Evolutionary conservation across 2,888 invertebrate genomes (phyloP).

Genomic region (Leptinotarsa peninsularis): DNA sequence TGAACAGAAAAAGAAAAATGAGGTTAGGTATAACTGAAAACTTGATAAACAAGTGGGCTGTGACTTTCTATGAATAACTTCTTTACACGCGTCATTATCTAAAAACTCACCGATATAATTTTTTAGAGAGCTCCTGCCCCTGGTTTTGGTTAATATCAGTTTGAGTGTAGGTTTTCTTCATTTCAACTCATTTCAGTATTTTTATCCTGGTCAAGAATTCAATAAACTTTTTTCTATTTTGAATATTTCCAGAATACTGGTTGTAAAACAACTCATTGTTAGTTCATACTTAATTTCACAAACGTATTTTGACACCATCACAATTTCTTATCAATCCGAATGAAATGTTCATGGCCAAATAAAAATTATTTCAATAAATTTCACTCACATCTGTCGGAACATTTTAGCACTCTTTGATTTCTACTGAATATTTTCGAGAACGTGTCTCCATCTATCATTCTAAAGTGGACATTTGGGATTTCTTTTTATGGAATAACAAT

Average conservation of each 20-base stretch:
- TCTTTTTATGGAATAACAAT: too few species aligned
- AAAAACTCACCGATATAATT: slow-evolving; percentile 69
- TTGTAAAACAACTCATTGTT: slow-evolving; percentile 61
- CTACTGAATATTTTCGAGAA: slow-evolving; percentile 19
- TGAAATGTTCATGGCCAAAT: slow-evolving; percentile 54
- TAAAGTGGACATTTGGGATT: slow-evolving; percentile 10
- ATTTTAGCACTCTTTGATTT: slow-evolving; percentile 50
- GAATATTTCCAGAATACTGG: slow-evolving; percentile 55
- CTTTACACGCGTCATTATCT: slow-evolving; percentile 24
- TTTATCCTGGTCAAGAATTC: slow-evolving; percentile 66
- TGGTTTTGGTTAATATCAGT: slow-evolving; percentile 69
- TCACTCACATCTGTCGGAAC: slow-evolving; percentile 53
- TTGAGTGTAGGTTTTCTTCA: slow-evolving; percentile 70
- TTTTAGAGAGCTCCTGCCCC: slow-evolving; percentile 70
- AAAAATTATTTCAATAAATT: slow-evolving; percentile 45
- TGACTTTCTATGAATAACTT: slow-evolving; percentile 22
- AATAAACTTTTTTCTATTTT: slow-evolving; percentile 59
- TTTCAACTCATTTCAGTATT: slow-evolving; percentile 68
- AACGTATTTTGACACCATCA: slow-evolving; percentile 66
- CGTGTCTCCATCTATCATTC: slow-evolving; percentile 43
- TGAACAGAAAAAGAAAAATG: slow-evolving; percentile 56
- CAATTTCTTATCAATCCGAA: slow-evolving; percentile 62
- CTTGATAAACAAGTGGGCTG: slow-evolving; percentile 18
- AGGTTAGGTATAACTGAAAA: slow-evolving; percentile 41
- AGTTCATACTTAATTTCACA: slow-evolving; percentile 63